A percentile compares a stretch with the other conserved stretches of the same genome.
These are phyloP conservation scores for Xanthorhoe spadicearia DNA, from an alignment of 2,888 invertebrate species.

Conservation along the genomic window DNA sequence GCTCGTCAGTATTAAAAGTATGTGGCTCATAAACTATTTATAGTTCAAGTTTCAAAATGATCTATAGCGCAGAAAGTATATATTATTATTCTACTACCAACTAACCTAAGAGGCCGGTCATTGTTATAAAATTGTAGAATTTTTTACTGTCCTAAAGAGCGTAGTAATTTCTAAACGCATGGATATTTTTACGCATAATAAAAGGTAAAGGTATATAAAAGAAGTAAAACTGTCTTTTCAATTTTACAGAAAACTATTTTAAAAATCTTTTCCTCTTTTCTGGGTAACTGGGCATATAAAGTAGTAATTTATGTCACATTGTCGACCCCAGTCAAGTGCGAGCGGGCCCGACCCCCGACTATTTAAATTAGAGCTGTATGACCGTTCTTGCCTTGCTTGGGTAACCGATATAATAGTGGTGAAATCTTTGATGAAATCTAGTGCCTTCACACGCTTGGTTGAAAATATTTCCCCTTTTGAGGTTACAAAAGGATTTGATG, in stretches of 20 bases:
- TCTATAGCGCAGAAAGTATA: too few species aligned
- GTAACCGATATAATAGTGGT: neutral
- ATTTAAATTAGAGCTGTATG: slow-evolving; percentile 69
- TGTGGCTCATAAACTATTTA: too few species aligned
- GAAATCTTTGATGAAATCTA: slow-evolving; percentile 8
- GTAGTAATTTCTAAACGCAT: neutral
- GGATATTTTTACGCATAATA: neutral
- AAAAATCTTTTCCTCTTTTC: slow-evolving; percentile 16
- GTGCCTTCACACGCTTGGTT: neutral
- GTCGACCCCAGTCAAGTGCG: slow-evolving; percentile 64
- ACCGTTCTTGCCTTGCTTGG: slow-evolving; percentile 41
- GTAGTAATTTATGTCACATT: slow-evolving; percentile 69
- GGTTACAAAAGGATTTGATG: too few species aligned
- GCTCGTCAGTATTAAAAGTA: too few species aligned
- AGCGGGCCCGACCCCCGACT: slow-evolving; percentile 51
- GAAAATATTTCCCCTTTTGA: too few species aligned
- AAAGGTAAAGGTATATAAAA: too few species aligned
- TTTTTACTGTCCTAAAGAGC: neutral
- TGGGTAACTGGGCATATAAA: slow-evolving; percentile 61
- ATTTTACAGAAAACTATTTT: slow-evolving; percentile 17
- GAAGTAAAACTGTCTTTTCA: neutral
- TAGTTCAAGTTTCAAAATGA: too few species aligned
- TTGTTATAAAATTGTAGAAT: neutral
- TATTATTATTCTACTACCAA: too few species aligned
- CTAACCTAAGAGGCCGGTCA: too few species aligned